Evolutionary conservation across 2,888 invertebrate species (phyloP).

Genomic region (Apodemia zela): DNA sequence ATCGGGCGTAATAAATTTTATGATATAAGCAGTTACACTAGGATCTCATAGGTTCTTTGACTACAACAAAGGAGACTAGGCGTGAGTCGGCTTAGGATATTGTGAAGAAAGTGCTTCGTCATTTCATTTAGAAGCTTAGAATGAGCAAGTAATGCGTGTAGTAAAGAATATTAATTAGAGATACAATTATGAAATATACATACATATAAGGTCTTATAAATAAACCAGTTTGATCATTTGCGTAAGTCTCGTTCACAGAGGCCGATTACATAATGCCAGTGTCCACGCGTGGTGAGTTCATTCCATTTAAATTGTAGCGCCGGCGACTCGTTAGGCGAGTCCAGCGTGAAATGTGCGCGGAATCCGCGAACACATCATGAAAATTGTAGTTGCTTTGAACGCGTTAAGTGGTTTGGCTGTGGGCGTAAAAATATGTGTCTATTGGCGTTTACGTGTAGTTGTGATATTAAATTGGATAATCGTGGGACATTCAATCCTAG

Average conservation of each 20-base stretch:
- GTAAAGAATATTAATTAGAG: not conserved
- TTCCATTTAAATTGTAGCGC: not conserved
- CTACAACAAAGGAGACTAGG: conserved; percentile 2
- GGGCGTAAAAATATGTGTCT: too few relatives aligned
- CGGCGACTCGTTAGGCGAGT: not conserved
- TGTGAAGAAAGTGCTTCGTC: not conserved
- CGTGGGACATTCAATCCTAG: too few relatives aligned
- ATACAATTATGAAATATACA: not conserved
- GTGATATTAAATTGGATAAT: too few relatives aligned
- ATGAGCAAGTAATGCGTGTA: not conserved
- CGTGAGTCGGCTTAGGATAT: not conserved
- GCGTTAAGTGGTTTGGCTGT: too few relatives aligned
- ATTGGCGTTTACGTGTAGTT: too few relatives aligned
- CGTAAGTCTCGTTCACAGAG: too few relatives aligned
- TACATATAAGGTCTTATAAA: too few relatives aligned
- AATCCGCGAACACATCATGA: not conserved
- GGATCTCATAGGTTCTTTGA: not conserved
- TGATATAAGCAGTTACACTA: conserved; percentile 1
- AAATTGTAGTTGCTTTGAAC: not conserved
- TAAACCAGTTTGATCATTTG: too few relatives aligned
- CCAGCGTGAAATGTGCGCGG: not conserved
- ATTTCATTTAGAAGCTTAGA: not conserved
- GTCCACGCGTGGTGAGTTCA: not conserved
- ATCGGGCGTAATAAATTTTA: conserved; percentile 3
- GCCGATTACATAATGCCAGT: too few relatives aligned